Evolutionary conservation across 2,888 invertebrate species (phyloP), one percentile per base, ranked within the genome.

Genomic region (Chydorus sphaericus): DNA sequence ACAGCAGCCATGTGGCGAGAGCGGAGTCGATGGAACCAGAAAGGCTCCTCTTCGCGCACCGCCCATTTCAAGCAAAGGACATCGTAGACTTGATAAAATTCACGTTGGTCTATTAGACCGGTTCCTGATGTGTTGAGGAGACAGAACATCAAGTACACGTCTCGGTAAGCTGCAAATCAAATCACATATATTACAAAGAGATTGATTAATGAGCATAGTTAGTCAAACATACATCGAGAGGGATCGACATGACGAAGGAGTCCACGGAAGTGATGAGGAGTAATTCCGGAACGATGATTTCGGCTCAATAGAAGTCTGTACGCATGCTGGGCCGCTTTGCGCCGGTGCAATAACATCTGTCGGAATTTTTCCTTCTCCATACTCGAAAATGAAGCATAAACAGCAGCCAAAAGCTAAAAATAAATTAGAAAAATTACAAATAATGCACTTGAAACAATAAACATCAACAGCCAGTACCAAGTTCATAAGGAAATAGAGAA

Each of bases 401-500:
- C 90, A 30, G 90, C 89, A 57, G 90, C 90, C 63, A 90, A 73
- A 82, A 90, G 83, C 82, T 85, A 67, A 1, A 66, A 67, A 62
- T 58, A 57, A 55, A 48, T 20, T 49, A 7, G 18, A 50, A 38
- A 20, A 33, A 53, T 33, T 51, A 26, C 14, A 59, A 11, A 57
- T 28, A 54, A 37, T 10, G 30, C 3, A 29, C 39, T 16, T 53
- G 58, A 52, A 23, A 28, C 6, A 36, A 48, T 20, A 58, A 38
- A 7, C 37, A 14, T 53, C 28, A 6, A 20, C 14, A 20, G 29
- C 14, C 3, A 79, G 77, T 68, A 83, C 84, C 77, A 90, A 76
- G 71, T 89, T 90, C 88, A 89, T 89, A 61, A 89, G 77, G 48
- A 89, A 83, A 68, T 88, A 89, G 11, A 89, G 75, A 61, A 86